phyloP scores from a whole-genome alignment of 2,797 vertebrate species.

The Ceyx erithaca region DNA sequence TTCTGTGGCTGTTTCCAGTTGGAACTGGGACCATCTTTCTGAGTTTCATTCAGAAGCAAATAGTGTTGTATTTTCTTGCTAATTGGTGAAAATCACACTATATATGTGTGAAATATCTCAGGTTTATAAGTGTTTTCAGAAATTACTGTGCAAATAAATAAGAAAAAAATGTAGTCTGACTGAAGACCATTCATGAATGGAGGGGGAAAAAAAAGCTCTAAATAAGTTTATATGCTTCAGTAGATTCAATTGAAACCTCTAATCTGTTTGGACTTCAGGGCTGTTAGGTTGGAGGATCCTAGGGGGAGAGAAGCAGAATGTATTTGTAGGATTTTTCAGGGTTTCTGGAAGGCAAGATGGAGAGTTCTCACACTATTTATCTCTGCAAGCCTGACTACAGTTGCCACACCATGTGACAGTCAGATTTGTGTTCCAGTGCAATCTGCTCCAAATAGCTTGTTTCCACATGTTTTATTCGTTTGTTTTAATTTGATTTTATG shows the following conservation, averaged over 20 bases:
- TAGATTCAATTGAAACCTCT: not conserved
- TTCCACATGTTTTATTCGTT: not conserved
- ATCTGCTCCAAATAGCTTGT: not conserved
- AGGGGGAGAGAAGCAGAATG: not conserved
- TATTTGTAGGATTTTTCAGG: not conserved
- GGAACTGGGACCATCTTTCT: not conserved
- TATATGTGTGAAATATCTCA: not conserved
- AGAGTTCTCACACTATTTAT: not conserved
- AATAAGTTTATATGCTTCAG: not conserved
- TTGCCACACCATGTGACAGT: not conserved
- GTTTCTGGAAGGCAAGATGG: not conserved
- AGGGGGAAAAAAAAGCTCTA: rapidly evolving
- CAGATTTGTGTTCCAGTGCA: not conserved
- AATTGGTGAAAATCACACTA: not conserved
- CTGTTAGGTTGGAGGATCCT: not conserved
- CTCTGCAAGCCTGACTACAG: not conserved
- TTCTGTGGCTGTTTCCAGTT: not conserved
- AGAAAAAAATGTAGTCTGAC: not conserved
- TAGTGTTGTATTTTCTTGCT: not conserved
- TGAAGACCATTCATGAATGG: not conserved
- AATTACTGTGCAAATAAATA: not conserved
- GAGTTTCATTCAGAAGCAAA: not conserved
- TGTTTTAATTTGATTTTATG: not conserved
- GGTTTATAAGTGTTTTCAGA: not conserved
- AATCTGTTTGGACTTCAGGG: not conserved